These are phyloP conservation scores for Heterodera schachtii DNA, from an alignment of 1,140 invertebrate genomes.

Conservation along the genomic window DNA sequence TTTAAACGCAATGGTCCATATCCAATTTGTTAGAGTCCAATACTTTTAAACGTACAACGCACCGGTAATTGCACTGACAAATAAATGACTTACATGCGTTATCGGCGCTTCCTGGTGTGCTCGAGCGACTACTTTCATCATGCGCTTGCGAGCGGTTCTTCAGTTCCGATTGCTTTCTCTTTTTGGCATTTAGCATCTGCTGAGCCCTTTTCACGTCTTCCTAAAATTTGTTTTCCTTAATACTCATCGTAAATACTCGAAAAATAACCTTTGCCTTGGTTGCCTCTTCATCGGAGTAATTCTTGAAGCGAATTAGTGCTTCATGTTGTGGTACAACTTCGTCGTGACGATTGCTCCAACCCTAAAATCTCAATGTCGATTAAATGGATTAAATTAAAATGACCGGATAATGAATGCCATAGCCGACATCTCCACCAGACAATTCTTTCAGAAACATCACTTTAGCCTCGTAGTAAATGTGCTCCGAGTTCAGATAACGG, in stretches of 20 bases:
- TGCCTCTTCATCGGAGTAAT: slow-evolving; percentile 35
- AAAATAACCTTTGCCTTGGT: slow-evolving; percentile 35
- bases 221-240: neutral
- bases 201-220: slow-evolving; percentile 39
- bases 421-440: slow-evolving; percentile 23
- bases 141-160: neutral
- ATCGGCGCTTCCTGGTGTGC: slow-evolving; percentile 27
- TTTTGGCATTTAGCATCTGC: slow-evolving; percentile 31
- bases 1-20: too few species aligned
- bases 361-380: slow-evolving; percentile 31
- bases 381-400: neutral
- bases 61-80: too few species aligned
- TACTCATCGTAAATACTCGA: too few species aligned
- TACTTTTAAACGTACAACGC: too few species aligned
- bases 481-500: slow-evolving; percentile 29
- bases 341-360: slow-evolving; percentile 42
- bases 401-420: slow-evolving; percentile 43
- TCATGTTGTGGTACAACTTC: slow-evolving; percentile 34
- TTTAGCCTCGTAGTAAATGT: slow-evolving; percentile 43
- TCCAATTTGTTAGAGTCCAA: too few species aligned
- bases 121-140: slow-evolving; percentile 30
- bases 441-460: slow-evolving; percentile 34
- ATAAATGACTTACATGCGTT: slow-evolving; percentile 12
- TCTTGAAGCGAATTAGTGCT: slow-evolving; percentile 34
- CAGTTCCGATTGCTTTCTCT: slow-evolving; percentile 28